phyloP scores from a whole-genome alignment of 2,888 invertebrate species.

The Mesoligia furuncula region DNA sequence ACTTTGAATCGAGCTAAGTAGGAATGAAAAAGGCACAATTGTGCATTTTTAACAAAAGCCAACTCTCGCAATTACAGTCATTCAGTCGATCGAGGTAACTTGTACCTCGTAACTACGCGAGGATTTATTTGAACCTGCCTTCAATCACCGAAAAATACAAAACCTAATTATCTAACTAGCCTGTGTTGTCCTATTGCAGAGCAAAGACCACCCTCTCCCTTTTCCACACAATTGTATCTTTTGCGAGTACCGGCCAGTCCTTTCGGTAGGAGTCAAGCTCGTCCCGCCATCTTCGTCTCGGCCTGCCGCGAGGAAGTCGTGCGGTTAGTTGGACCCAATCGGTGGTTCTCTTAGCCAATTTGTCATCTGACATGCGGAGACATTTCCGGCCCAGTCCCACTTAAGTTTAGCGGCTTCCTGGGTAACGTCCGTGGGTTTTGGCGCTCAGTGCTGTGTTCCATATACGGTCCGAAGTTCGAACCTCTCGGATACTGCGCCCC shows the following conservation, averaged over 20 bases:
- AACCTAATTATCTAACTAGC: not conserved
- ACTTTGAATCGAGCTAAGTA: slow-evolving; percentile 56
- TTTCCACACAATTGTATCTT: not conserved
- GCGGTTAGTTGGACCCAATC: not conserved
- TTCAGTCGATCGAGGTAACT: slow-evolving; percentile 42
- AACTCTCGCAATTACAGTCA: slow-evolving; percentile 46
- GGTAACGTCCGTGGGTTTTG: not conserved
- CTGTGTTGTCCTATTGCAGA: not conserved
- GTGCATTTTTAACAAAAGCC: slow-evolving; percentile 56
- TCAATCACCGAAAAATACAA: not conserved
- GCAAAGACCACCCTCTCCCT: not conserved
- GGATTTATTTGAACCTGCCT: slow-evolving; percentile 30
- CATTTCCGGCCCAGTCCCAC: not conserved
- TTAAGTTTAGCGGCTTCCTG: not conserved
- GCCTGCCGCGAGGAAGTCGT: not conserved
- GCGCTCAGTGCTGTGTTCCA: not conserved
- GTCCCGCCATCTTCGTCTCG: not conserved
- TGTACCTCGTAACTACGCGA: slow-evolving; percentile 35
- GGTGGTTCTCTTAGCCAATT: not conserved
- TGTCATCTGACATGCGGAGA: not conserved
- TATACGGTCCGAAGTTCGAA: not conserved
- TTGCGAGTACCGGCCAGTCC: not conserved
- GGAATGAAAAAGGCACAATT: slow-evolving; percentile 53
- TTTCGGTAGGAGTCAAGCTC: not conserved
- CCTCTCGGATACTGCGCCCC: too few species aligned